phyloP scores from a whole-genome alignment of 2,888 invertebrate species.

The Stenchaetothrips biformis region DNA sequence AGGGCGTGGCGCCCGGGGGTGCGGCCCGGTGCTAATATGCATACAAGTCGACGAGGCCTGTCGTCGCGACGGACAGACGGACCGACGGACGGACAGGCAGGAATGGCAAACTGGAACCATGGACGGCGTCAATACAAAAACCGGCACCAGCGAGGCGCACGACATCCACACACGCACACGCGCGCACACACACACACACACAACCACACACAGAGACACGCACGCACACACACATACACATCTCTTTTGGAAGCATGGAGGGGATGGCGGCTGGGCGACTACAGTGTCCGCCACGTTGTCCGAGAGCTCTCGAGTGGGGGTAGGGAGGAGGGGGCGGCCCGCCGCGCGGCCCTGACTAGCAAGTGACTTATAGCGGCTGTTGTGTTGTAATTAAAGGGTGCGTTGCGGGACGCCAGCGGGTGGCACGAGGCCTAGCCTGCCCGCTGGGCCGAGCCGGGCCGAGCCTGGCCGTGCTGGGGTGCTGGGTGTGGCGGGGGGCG shows the following conservation, averaged over 20 bases:
- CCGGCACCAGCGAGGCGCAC: too few relatives aligned
- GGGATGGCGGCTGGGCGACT: background rate
- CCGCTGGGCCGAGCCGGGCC: background rate
- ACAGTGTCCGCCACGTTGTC: background rate
- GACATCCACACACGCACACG: background rate
- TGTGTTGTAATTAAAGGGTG: constrained; percentile 25
- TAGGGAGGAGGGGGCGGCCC: background rate
- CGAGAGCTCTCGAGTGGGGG: background rate
- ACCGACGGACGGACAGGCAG: background rate
- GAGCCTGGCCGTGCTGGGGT: background rate
- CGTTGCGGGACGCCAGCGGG: constrained; percentile 4
- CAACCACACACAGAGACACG: too few relatives aligned
- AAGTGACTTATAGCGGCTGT: constrained; percentile 23
- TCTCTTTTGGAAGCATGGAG: too few relatives aligned
- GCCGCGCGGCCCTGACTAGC: constrained; percentile 2
- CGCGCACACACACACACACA: too few relatives aligned
- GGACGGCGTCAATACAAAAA: too few relatives aligned
- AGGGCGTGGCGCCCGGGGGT: background rate
- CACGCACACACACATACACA: too few relatives aligned
- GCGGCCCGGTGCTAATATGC: background rate
- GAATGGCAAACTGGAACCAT: background rate
- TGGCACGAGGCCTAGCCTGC: background rate
- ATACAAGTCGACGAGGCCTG: background rate
- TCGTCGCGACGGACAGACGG: background rate
- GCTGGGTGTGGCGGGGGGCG: background rate